A percentile compares a stretch with the other conserved stretches of the same genome.
phyloP scores from a whole-genome alignment of 2,113 vertebrate genomes.

The Myanophis thanlyinensis region DNA sequence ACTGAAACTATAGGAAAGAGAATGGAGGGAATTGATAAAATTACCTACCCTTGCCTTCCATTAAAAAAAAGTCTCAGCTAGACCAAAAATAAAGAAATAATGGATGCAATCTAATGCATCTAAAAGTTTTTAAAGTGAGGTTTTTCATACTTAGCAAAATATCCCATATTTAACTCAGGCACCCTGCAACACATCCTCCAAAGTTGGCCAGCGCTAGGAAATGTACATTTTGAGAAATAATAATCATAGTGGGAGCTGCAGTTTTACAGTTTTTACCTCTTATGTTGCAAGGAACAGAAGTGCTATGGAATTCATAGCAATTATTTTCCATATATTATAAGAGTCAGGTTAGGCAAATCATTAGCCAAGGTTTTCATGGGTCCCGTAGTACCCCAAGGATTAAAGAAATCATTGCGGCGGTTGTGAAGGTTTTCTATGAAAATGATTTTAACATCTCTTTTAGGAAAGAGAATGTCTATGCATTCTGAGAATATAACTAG shows the following conservation, averaged over 20 bases:
- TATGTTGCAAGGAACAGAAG: not conserved
- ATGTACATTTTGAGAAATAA: not conserved
- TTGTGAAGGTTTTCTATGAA: not conserved
- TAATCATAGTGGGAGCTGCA: not conserved
- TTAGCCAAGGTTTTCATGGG: not conserved
- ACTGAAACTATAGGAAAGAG: not conserved
- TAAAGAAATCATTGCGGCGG: not conserved
- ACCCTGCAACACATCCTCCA: not conserved
- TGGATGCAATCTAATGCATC: not conserved
- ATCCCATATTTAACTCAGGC: not conserved
- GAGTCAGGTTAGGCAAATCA: not conserved
- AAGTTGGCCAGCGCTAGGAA: not conserved
- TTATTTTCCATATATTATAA: not conserved
- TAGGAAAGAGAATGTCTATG: not conserved
- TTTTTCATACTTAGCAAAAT: not conserved
- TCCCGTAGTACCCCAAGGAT: not conserved
- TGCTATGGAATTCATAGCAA: not conserved
- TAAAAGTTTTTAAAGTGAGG: not conserved
- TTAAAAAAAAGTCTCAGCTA: not conserved
- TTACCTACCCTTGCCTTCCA: not conserved
- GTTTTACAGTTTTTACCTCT: accelerated
- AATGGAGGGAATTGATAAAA: not conserved
- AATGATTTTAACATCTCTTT: not conserved
- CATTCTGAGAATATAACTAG: not conserved
- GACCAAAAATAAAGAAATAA: not conserved